Evolutionary conservation across 1,140 invertebrate species (phyloP).

Genomic region (Hirudo medicinalis): DNA sequence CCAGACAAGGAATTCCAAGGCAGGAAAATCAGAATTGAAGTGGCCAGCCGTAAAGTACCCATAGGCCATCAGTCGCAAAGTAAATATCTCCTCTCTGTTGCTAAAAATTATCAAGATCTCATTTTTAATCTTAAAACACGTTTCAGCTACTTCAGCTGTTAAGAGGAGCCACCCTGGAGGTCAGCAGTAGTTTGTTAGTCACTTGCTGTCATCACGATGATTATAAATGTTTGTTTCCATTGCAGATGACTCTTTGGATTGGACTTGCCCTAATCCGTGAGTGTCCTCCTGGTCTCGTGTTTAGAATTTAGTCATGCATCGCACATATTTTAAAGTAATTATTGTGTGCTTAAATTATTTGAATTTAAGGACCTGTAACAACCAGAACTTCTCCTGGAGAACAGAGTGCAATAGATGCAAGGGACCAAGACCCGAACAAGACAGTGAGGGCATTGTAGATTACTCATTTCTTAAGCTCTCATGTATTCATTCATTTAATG

Average conservation of each 20-base stretch:
- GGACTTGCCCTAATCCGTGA: constrained; percentile 64
- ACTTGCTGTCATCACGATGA: neutral
- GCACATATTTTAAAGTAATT: constrained; percentile 21
- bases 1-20: constrained; percentile 18
- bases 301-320: constrained; percentile 9
- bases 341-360: constrained; percentile 23
- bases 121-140: no score
- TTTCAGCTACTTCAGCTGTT: neutral
- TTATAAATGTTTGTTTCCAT: neutral
- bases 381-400: constrained; percentile 89
- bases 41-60: constrained; percentile 11
- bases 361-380: constrained; percentile 54
- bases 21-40: constrained; percentile 15
- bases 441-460: neutral
- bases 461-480: no score
- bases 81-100: neutral
- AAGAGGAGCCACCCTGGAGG: constrained; percentile 4
- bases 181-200: neutral
- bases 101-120: no score
- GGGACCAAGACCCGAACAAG: constrained; percentile 43
- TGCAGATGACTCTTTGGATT: constrained; percentile 48
- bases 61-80: constrained; percentile 11
- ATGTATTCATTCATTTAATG: no score
- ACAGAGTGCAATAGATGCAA: constrained; percentile 73
- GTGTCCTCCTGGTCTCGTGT: constrained; percentile 18